phyloP scores from a whole-genome alignment of 2,888 invertebrate genomes.

The Drosophila ustulata region DNA sequence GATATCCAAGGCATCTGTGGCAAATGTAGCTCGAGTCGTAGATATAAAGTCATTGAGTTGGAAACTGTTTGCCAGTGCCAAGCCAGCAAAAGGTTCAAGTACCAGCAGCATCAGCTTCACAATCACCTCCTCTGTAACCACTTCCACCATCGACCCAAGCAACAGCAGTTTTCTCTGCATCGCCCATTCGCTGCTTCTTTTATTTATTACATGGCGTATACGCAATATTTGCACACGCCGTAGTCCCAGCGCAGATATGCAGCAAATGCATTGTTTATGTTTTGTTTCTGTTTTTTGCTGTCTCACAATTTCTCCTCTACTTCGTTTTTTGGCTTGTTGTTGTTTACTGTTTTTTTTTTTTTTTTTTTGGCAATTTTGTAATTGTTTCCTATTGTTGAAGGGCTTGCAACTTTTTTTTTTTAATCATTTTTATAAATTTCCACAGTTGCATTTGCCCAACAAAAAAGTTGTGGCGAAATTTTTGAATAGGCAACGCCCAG shows the following conservation, averaged over 20 bases:
- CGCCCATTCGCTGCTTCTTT: slow-evolving; percentile 47
- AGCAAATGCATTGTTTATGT: slow-evolving; percentile 65
- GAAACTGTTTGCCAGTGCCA: slow-evolving; percentile 75
- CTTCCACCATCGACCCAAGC: slow-evolving; percentile 1
- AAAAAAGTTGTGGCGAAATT: slow-evolving; percentile 42
- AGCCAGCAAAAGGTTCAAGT: slow-evolving; percentile 62
- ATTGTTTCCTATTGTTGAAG: slow-evolving; percentile 70
- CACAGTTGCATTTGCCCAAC: slow-evolving; percentile 31
- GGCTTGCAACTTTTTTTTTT: slow-evolving; percentile 75
- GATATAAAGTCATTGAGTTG: slow-evolving; percentile 78
- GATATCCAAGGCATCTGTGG: slow-evolving; percentile 75
- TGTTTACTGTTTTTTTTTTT: slow-evolving; percentile 11
- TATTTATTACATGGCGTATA: slow-evolving; percentile 78
- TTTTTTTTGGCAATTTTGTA: slow-evolving; percentile 63
- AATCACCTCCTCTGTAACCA: slow-evolving; percentile 3
- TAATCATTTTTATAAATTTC: slow-evolving; percentile 76
- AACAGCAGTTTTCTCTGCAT: slow-evolving; percentile 43
- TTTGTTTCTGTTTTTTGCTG: slow-evolving; percentile 27
- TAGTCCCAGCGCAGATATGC: slow-evolving; percentile 54
- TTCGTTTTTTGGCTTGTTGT: slow-evolving; percentile 19
- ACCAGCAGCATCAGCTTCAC: slow-evolving; percentile 12
- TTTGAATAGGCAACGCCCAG: slow-evolving; percentile 62
- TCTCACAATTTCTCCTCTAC: slow-evolving; percentile 14
- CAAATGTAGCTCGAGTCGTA: slow-evolving; percentile 66
- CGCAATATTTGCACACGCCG: slow-evolving; percentile 65